phyloP scores from a whole-genome alignment of 2,888 invertebrate species.

The Lathronympha strigana region DNA sequence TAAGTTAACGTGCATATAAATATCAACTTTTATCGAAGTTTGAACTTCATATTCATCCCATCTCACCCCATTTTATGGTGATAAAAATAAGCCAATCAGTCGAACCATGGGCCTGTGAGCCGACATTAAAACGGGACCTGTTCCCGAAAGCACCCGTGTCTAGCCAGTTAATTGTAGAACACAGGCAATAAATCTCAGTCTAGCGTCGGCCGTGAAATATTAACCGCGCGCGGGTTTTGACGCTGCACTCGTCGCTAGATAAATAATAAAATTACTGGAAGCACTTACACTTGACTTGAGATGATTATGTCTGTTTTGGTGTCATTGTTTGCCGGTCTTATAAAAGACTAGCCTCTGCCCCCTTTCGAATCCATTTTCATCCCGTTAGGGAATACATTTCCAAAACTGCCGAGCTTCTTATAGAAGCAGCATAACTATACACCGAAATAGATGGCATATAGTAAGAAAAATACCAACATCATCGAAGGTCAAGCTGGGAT shows the following conservation, averaged over 20 bases:
- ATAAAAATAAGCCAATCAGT: slow-evolving; percentile 2
- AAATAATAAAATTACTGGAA: slow-evolving; percentile 68
- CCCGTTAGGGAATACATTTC: too few species aligned
- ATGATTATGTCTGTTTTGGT: slow-evolving; percentile 24
- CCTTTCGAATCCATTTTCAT: too few species aligned
- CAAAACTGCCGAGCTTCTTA: too few species aligned
- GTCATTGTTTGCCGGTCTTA: slow-evolving; percentile 1
- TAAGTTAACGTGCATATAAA: too few species aligned
- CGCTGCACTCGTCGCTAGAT: slow-evolving; percentile 66
- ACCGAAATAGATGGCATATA: too few species aligned
- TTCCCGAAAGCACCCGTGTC: slow-evolving; percentile 36
- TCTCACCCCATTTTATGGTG: too few species aligned
- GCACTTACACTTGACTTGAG: slow-evolving; percentile 48
- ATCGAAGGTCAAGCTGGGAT: too few species aligned
- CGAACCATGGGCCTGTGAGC: background rate
- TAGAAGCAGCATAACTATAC: too few species aligned
- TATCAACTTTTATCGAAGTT: too few species aligned
- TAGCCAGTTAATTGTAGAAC: slow-evolving; percentile 78
- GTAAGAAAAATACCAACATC: too few species aligned
- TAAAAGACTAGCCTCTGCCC: too few species aligned
- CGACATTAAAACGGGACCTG: slow-evolving; percentile 7
- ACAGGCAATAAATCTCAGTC: slow-evolving; percentile 78
- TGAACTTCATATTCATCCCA: too few species aligned
- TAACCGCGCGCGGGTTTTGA: slow-evolving; percentile 79
- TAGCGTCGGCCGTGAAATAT: slow-evolving; percentile 81